These are phyloP conservation scores for Discoglossus pictus DNA, from an alignment of 2,797 vertebrate species.

Conservation along the genomic window DNA sequence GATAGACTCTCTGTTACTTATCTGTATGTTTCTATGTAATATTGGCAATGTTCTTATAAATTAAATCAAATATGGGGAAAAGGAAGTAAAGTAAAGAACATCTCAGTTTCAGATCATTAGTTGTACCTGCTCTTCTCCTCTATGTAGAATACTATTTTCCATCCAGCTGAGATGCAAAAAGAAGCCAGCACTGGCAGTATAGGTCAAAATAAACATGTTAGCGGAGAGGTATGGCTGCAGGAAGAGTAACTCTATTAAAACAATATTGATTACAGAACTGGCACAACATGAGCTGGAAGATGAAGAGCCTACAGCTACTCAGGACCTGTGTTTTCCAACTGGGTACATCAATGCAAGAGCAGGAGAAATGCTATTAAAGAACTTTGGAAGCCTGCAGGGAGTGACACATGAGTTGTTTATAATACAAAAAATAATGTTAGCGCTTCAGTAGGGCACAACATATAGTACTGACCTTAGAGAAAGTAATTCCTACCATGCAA, in stretches of 20 bases:
- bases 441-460: slow-evolving; percentile 57
- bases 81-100: too few species aligned
- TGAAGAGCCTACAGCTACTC: slow-evolving; percentile 44
- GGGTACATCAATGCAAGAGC: slow-evolving; percentile 40
- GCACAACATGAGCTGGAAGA: slow-evolving; percentile 21
- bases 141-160: not conserved
- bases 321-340: slow-evolving; percentile 38
- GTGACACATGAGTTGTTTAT: slow-evolving; percentile 51
- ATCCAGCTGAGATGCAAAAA: slow-evolving; percentile 19
- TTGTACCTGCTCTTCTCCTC: too few species aligned
- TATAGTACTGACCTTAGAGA: slow-evolving; percentile 22
- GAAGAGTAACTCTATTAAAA: slow-evolving; percentile 50
- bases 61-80: too few species aligned
- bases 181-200: slow-evolving; percentile 23
- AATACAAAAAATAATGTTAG: slow-evolving; percentile 49
- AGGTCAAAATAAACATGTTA: slow-evolving; percentile 42
- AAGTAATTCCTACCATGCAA: not conserved
- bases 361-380: slow-evolving; percentile 49
- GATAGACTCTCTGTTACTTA: too few species aligned
- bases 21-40: too few species aligned
- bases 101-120: too few species aligned
- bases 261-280: slow-evolving; percentile 49
- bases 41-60: too few species aligned
- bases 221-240: slow-evolving; percentile 52
- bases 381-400: slow-evolving; percentile 29